These are phyloP conservation scores for Morpho achilles DNA, from an alignment of 2,888 invertebrate species.

Conservation along the genomic window DNA sequence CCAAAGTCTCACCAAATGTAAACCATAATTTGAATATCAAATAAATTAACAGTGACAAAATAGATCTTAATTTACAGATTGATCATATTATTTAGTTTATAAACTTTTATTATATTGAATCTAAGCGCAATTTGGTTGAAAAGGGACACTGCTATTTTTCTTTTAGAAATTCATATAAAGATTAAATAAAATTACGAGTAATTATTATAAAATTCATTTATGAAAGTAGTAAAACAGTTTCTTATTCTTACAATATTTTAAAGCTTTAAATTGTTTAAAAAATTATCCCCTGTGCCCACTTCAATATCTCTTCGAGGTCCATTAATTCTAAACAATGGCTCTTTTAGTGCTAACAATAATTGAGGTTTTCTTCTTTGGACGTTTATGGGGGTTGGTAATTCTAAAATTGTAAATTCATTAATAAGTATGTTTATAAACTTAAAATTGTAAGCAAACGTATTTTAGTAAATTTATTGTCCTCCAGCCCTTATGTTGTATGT, in stretches of 20 bases:
- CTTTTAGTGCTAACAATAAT: slow-evolving; percentile 14
- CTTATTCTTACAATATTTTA: slow-evolving; percentile 25
- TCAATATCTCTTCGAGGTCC: slow-evolving; percentile 28
- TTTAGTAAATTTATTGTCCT: too few species aligned
- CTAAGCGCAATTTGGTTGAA: too few species aligned
- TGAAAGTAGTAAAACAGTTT: slow-evolving; percentile 8
- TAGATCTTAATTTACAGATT: too few species aligned
- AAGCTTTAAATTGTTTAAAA: slow-evolving; percentile 48
- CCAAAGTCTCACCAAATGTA: too few species aligned
- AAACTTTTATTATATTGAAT: too few species aligned
- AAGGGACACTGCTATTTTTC: background rate
- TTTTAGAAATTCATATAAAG: background rate
- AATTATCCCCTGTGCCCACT: slow-evolving; percentile 36
- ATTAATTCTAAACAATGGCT: slow-evolving; percentile 34
- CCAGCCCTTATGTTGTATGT: too few species aligned
- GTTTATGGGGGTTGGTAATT: background rate
- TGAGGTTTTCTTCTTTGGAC: slow-evolving; percentile 4
- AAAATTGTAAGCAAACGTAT: background rate
- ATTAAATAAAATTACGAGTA: background rate
- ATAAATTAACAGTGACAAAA: too few species aligned
- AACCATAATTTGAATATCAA: too few species aligned
- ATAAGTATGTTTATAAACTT: background rate
- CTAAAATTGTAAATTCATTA: slow-evolving; percentile 10
- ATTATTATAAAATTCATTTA: slow-evolving; percentile 3
- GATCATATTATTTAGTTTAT: too few species aligned